A percentile compares a stretch with the other conserved stretches of the same genome.
Evolutionary conservation across 2,797 vertebrate genomes (phyloP).

Genomic region (Microctenopoma stevenorrisi): DNA sequence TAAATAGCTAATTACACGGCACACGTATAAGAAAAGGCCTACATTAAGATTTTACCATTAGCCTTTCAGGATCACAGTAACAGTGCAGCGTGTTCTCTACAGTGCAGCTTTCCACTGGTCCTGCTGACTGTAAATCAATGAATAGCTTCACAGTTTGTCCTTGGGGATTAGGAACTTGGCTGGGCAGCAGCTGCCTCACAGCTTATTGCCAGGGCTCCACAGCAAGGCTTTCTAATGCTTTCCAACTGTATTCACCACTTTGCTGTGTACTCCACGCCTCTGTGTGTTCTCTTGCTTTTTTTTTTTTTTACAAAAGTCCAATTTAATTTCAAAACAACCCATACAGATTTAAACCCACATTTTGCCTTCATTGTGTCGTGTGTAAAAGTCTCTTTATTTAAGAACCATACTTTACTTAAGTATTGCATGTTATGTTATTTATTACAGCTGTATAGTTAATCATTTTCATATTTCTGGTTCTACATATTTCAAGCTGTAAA

Average conservation of each 20-base stretch:
- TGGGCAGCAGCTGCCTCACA: constrained; percentile 14
- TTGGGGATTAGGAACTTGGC: constrained; percentile 44
- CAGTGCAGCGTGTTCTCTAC: constrained; percentile 14
- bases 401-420: neutral
- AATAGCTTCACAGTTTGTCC: constrained; percentile 38
- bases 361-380: neutral
- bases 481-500: too few relatives aligned
- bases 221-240: constrained; percentile 10
- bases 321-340: neutral
- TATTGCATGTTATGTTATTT: too few relatives aligned
- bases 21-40: neutral
- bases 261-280: neutral
- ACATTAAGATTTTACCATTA: constrained; percentile 14
- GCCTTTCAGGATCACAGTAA: constrained; percentile 17
- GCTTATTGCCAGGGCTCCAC: constrained; percentile 17
- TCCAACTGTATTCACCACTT: neutral
- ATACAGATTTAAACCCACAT: neutral
- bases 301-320: neutral
- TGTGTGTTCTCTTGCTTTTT: neutral
- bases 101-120: constrained; percentile 27
- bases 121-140: constrained; percentile 40
- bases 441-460: too few relatives aligned
- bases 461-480: too few relatives aligned
- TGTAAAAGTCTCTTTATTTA: too few relatives aligned
- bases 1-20: constrained; percentile 4